These are phyloP conservation scores for Anguilla pacifica DNA, from an alignment of 2,797 vertebrate species.

Conservation along the genomic window DNA sequence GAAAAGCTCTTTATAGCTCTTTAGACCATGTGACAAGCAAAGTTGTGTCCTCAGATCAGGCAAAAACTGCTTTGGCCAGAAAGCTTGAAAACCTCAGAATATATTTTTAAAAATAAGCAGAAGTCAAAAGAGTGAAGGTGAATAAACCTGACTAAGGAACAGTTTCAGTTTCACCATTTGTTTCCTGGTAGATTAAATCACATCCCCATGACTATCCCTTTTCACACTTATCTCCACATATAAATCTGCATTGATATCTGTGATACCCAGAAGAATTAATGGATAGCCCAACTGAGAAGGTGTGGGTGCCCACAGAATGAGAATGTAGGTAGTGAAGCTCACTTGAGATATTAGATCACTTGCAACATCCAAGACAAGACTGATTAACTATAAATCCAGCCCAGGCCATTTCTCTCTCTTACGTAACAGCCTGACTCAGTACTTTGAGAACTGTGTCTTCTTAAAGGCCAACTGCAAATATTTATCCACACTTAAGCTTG, in stretches of 20 bases:
- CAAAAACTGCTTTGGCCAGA: conserved; percentile 42
- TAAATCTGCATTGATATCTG: background rate
- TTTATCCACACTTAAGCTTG: conserved; percentile 52
- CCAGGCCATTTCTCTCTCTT: conserved; percentile 19
- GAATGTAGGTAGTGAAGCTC: background rate
- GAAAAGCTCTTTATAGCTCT: conserved; percentile 43
- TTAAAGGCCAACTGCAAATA: conserved; percentile 56
- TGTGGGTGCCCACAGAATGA: background rate
- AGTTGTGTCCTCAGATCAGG: conserved; percentile 45
- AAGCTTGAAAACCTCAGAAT: background rate
- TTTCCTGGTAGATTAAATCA: background rate
- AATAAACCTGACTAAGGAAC: background rate
- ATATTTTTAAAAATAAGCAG: background rate
- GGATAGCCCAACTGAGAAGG: background rate
- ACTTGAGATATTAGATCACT: background rate
- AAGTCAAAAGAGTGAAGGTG: background rate
- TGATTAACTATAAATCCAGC: background rate
- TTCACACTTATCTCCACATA: background rate
- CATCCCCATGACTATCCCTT: background rate
- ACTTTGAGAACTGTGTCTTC: conserved; percentile 38
- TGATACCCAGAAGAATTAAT: background rate
- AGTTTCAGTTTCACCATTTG: background rate
- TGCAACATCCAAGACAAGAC: background rate
- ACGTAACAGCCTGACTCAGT: conserved; percentile 33
- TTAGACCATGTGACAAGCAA: conserved; percentile 55